Percentiles rank a stretch among this genome's conserved stretches.
Evolutionary conservation across 2,113 vertebrate genomes (phyloP).

Genomic region (Indri indri): DNA sequence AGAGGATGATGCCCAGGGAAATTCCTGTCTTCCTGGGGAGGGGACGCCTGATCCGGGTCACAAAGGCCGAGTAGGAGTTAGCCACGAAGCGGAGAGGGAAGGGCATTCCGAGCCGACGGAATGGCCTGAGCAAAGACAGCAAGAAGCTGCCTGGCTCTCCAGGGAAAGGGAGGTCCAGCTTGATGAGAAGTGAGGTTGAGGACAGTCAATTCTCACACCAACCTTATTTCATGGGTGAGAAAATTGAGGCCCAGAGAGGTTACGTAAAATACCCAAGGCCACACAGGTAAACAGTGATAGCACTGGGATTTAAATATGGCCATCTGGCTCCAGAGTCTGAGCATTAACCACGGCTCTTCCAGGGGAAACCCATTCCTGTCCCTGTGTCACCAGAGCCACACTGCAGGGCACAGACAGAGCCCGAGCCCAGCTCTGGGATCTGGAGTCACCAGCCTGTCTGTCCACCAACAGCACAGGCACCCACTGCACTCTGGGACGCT

Average conservation of each 20-base stretch:
- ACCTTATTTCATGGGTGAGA: neutral
- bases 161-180: neutral
- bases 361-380: neutral
- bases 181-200: neutral
- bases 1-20: neutral
- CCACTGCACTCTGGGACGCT: neutral
- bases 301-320: neutral
- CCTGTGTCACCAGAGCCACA: neutral
- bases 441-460: neutral
- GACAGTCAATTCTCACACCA: neutral
- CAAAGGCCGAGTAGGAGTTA: neutral
- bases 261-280: neutral
- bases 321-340: neutral
- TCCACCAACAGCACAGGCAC: neutral
- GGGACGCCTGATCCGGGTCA: neutral
- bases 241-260: neutral
- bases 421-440: neutral
- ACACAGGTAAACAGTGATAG: neutral
- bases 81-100: rapidly evolving
- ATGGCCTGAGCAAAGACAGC: neutral
- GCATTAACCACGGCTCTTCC: too few species aligned
- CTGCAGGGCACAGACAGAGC: neutral
- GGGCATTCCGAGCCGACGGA: neutral
- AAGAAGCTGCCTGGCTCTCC: neutral
- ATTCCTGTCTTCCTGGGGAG: rapidly evolving